Percentiles rank a stretch among this genome's conserved stretches.
These are phyloP conservation scores for Octopus bimaculoides DNA, from an alignment of 1,140 invertebrate genomes.

Conservation along the genomic window DNA sequence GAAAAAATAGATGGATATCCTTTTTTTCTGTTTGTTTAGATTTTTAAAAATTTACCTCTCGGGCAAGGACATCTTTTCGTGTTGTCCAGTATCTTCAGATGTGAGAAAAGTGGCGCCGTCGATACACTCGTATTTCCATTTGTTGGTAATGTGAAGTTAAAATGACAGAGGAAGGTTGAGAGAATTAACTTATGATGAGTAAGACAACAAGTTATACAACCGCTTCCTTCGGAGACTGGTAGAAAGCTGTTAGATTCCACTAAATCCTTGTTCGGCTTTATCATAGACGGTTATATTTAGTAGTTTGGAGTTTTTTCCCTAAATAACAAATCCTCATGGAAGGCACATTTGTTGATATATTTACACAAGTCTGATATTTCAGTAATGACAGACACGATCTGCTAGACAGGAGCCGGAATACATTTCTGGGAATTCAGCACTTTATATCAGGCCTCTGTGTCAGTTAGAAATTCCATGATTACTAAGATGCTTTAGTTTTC, in stretches of 20 bases:
- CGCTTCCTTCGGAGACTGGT: too few species aligned
- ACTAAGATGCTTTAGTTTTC: too few species aligned
- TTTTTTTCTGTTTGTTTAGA: too few species aligned
- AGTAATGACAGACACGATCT: too few species aligned
- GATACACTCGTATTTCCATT: background rate
- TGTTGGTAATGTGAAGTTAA: background rate
- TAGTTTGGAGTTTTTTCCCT: background rate
- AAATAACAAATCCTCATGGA: background rate
- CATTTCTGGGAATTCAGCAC: too few species aligned
- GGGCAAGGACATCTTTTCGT: background rate
- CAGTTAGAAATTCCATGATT: too few species aligned
- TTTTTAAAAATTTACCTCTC: background rate
- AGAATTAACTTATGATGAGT: background rate
- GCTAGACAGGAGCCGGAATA: too few species aligned
- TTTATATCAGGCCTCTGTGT: too few species aligned
- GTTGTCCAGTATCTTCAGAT: background rate
- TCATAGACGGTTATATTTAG: too few species aligned
- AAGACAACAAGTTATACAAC: conserved; percentile 1
- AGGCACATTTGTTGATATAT: conserved; percentile 8
- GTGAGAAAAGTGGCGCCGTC: background rate
- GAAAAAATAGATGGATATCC: too few species aligned
- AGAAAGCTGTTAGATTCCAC: too few species aligned
- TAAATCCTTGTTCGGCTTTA: too few species aligned
- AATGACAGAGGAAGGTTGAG: background rate
- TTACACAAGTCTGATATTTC: background rate